A percentile compares a stretch with the other conserved stretches of the same genome.
These are phyloP conservation scores for Nyctalus aviator DNA, from an alignment of 2,797 vertebrate genomes.

Conservation along the genomic window DNA sequence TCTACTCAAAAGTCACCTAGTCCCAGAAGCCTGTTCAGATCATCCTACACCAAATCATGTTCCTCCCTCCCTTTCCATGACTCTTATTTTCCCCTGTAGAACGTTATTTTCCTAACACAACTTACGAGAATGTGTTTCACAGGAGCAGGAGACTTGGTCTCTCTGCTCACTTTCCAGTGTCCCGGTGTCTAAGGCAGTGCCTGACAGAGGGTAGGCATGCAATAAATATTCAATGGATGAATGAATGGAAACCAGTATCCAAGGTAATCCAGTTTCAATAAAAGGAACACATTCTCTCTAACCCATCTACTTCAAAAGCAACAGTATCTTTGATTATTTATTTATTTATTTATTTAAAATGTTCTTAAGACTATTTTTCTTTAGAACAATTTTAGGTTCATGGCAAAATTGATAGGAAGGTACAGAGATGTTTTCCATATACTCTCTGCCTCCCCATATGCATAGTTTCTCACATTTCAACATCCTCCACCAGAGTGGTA, in stretches of 20 bases:
- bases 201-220: rapidly evolving
- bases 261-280: not conserved
- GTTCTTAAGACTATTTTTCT: not conserved
- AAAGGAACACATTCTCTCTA: not conserved
- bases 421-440: not conserved
- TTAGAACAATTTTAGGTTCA: not conserved
- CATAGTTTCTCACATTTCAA: not conserved
- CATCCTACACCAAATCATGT: not conserved
- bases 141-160: not conserved
- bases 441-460: not conserved
- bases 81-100: not conserved
- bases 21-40: not conserved
- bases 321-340: not conserved
- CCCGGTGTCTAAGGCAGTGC: not conserved
- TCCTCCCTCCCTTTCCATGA: not conserved
- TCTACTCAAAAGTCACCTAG: not conserved
- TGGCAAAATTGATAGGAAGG: not conserved
- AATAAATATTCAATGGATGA: not conserved
- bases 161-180: not conserved
- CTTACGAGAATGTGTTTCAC: not conserved
- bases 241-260: not conserved
- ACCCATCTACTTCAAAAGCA: not conserved
- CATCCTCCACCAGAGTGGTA: no score
- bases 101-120: not conserved
- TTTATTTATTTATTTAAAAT: not conserved